A percentile compares a stretch with the other conserved stretches of the same genome.
Evolutionary conservation across 2,113 vertebrate species (phyloP).

Genomic region (Xenopus borealis): DNA sequence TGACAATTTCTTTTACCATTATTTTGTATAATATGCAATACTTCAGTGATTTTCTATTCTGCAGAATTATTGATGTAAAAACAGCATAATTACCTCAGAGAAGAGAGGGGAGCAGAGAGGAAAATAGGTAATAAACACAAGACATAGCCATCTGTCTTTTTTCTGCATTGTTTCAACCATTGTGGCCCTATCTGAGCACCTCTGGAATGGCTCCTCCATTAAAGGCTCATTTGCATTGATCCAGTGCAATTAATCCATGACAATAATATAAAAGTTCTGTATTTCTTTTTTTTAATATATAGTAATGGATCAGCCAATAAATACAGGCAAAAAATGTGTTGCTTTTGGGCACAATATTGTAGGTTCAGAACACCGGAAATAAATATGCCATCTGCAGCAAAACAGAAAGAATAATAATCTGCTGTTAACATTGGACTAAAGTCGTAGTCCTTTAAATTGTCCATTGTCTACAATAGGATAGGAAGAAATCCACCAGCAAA

Average conservation of each 20-base stretch:
- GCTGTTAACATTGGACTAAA: too few relatives aligned
- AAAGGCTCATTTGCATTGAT: not conserved
- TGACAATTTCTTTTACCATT: not conserved
- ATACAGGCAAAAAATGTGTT: too few relatives aligned
- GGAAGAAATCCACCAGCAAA: too few relatives aligned
- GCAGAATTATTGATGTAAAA: conserved; percentile 18
- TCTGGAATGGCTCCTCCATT: not conserved
- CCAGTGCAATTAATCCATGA: not conserved
- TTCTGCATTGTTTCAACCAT: not conserved
- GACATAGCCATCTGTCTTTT: conserved; percentile 17
- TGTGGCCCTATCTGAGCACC: not conserved
- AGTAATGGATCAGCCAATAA: too few relatives aligned
- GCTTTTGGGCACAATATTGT: too few relatives aligned
- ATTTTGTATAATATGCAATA: not conserved
- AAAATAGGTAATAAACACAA: conserved; percentile 16
- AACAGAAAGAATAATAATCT: too few relatives aligned
- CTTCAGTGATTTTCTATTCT: not conserved
- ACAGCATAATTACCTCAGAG: conserved; percentile 7
- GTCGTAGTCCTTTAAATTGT: too few relatives aligned
- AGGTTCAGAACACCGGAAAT: too few relatives aligned
- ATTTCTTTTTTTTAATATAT: too few relatives aligned
- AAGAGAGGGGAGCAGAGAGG: not conserved
- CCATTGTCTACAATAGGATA: too few relatives aligned
- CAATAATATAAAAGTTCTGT: not conserved
- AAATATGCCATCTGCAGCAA: too few relatives aligned